Evolutionary conservation across 1,140 invertebrate species (phyloP).

Genomic region (Subanguina moxae): DNA sequence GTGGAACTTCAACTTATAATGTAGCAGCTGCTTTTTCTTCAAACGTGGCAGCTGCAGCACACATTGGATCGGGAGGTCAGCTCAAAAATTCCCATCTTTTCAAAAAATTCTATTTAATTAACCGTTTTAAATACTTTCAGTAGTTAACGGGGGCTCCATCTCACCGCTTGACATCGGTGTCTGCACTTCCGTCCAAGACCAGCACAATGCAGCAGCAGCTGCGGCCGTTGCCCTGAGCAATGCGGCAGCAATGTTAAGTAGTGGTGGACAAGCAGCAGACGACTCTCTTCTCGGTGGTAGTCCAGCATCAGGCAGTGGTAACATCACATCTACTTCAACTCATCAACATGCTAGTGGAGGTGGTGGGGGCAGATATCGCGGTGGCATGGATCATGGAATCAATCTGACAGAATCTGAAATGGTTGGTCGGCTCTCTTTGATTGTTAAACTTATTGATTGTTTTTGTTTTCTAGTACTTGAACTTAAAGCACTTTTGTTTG

Average conservation of each 20-base stretch:
- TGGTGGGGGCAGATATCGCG: background rate
- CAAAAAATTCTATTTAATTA: too few relatives aligned
- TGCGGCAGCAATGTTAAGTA: background rate
- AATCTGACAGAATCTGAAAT: constrained; percentile 24
- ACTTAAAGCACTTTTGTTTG: background rate
- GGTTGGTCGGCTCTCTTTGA: background rate
- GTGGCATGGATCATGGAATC: constrained; percentile 7
- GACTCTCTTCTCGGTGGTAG: background rate
- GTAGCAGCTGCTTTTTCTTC: background rate
- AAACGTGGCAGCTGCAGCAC: background rate
- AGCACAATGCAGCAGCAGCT: constrained; percentile 1
- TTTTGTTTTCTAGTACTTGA: background rate
- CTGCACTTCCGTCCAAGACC: background rate
- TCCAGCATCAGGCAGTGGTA: constrained; percentile 3
- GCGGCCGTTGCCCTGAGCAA: background rate
- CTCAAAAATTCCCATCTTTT: too few relatives aligned
- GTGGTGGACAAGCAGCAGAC: background rate
- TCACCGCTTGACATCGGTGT: background rate
- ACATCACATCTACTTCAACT: background rate
- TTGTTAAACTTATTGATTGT: background rate
- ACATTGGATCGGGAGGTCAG: background rate
- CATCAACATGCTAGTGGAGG: background rate
- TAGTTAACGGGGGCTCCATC: background rate
- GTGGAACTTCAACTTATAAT: background rate
- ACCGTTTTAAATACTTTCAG: background rate